Percentiles rank a stretch among this genome's conserved stretches.
These are phyloP conservation scores for Ditula angustiorana DNA, from an alignment of 2,888 invertebrate species.

Conservation along the genomic window DNA sequence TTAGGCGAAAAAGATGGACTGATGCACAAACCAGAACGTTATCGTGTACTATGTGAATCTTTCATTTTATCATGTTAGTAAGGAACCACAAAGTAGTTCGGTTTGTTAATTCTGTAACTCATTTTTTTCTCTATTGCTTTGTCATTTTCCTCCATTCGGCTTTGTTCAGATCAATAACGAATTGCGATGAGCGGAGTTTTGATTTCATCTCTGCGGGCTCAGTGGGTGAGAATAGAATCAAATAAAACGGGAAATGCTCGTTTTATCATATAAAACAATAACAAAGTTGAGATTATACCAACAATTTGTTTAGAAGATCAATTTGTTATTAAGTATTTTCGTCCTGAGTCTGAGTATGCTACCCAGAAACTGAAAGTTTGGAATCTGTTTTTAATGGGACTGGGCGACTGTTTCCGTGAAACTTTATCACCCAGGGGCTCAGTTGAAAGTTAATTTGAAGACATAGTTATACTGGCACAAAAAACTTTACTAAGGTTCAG, in stretches of 20 bases:
- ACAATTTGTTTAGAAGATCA: background rate
- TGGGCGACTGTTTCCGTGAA: background rate
- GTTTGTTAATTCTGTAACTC: constrained; percentile 1
- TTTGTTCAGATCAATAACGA: constrained; percentile 15
- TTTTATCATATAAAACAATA: background rate
- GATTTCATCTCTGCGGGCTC: constrained; percentile 12
- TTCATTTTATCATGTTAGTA: too few species aligned
- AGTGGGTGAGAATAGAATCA: constrained; percentile 4
- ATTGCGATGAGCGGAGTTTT: constrained; percentile 3
- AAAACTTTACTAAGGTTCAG: too few species aligned
- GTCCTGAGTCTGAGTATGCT: background rate
- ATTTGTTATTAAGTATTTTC: background rate
- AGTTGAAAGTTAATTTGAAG: background rate
- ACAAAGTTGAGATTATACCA: background rate
- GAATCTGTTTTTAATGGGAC: background rate
- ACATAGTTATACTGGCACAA: too few species aligned
- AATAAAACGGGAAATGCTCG: background rate
- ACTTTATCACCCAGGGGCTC: background rate
- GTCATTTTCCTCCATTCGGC: background rate
- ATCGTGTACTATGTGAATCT: too few species aligned
- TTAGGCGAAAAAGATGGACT: too few species aligned
- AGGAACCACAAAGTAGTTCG: too few species aligned
- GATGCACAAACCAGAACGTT: too few species aligned
- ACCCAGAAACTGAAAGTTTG: background rate
- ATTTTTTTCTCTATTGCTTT: background rate